phyloP scores from a whole-genome alignment of 2,888 invertebrate species.

The Suillia variegata region DNA sequence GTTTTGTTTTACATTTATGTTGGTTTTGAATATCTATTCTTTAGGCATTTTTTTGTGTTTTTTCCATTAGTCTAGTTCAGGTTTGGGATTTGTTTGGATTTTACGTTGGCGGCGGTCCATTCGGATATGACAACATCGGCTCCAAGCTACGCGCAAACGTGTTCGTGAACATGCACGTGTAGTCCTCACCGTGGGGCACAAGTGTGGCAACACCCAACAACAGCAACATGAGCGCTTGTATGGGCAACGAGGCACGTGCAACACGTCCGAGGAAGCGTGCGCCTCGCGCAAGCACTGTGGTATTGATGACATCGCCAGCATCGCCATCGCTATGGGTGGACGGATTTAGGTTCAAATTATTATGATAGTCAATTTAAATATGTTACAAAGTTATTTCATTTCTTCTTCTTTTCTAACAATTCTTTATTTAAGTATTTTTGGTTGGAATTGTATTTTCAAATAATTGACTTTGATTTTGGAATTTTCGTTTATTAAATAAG shows the following conservation, averaged over 20 bases:
- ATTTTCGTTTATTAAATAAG: too few relatives aligned
- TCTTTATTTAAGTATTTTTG: too few relatives aligned
- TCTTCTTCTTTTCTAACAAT: too few relatives aligned
- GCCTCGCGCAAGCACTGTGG: conserved; percentile 73
- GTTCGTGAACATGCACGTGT: conserved; percentile 83
- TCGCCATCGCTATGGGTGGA: conserved; percentile 44
- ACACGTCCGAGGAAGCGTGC: conserved; percentile 88
- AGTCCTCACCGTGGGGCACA: conserved; percentile 85
- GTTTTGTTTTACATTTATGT: too few relatives aligned
- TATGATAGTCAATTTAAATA: neutral
- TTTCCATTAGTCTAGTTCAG: conserved; percentile 10
- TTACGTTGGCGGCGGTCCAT: conserved; percentile 92
- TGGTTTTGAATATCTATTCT: neutral
- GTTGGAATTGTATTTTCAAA: too few relatives aligned
- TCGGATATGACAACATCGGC: conserved; percentile 87
- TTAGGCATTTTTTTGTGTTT: conserved; percentile 11
- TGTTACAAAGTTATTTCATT: too few relatives aligned
- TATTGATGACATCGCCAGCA: conserved; percentile 66
- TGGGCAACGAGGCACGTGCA: conserved; percentile 87
- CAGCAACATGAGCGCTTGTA: conserved; percentile 91
- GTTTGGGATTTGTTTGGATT: conserved; percentile 11
- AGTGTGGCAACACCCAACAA: conserved; percentile 92
- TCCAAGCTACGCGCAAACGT: conserved; percentile 82
- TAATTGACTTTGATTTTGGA: too few relatives aligned
- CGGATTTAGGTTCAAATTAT: neutral